phyloP scores from a whole-genome alignment of 1,140 invertebrate species.

The Calosoma granatense region DNA sequence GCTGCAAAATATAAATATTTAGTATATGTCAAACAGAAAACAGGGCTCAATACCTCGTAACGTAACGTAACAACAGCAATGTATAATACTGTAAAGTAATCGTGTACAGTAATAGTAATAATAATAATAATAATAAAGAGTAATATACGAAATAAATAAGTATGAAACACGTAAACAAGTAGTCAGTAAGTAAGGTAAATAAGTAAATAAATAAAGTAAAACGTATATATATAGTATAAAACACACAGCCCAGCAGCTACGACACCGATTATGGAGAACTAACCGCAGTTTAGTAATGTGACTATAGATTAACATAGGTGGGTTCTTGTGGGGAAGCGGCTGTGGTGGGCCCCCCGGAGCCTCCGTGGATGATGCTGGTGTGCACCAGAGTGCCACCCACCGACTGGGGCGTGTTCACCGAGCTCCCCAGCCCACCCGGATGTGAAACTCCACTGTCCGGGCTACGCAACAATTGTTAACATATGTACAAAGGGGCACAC shows the following conservation, averaged over 20 bases:
- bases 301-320: slow-evolving; percentile 88
- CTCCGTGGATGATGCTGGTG: slow-evolving; percentile 34
- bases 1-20: not conserved
- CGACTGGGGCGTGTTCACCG: slow-evolving; percentile 40
- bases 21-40: too few relatives aligned
- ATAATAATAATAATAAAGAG: too few relatives aligned
- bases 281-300: slow-evolving; percentile 43
- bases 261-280: slow-evolving; percentile 35
- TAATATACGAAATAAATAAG: too few relatives aligned
- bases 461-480: slow-evolving; percentile 36
- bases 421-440: slow-evolving; percentile 51
- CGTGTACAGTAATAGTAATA: too few relatives aligned
- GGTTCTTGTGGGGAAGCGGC: slow-evolving; percentile 77
- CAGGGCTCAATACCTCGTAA: too few relatives aligned
- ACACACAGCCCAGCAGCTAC: slow-evolving; percentile 42
- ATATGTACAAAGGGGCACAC: slow-evolving; percentile 11
- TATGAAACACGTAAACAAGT: not conserved
- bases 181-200: not conserved
- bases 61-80: too few relatives aligned
- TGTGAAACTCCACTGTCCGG: slow-evolving; percentile 37
- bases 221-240: slow-evolving; percentile 18
- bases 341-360: slow-evolving; percentile 38
- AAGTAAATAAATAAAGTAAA: slow-evolving; percentile 19
- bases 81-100: too few relatives aligned
- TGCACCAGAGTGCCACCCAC: slow-evolving; percentile 47